phyloP scores from a whole-genome alignment of 1,140 invertebrate genomes.

The Drosophila takahashii region DNA sequence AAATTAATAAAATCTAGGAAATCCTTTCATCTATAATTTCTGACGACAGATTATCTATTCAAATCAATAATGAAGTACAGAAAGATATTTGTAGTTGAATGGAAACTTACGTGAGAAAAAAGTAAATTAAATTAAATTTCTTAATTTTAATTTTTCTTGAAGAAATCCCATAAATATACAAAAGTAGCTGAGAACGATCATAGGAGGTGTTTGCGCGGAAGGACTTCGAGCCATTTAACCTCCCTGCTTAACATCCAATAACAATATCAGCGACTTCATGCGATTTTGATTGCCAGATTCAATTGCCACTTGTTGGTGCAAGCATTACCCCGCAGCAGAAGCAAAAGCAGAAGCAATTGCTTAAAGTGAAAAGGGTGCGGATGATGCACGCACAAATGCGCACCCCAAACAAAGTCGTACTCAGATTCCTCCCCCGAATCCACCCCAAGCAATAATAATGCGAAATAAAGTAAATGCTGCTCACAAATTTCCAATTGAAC shows the following conservation, averaged over 20 bases:
- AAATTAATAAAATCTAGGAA: too few relatives aligned
- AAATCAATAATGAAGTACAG: too few relatives aligned
- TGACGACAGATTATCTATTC: too few relatives aligned
- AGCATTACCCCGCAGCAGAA: constrained; percentile 25
- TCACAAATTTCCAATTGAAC: constrained; percentile 65
- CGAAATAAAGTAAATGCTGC: constrained; percentile 60
- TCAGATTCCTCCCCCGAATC: constrained; percentile 23
- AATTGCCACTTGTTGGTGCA: constrained; percentile 61
- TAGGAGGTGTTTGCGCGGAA: constrained; percentile 3
- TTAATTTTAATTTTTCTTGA: neutral
- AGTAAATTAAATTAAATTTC: too few relatives aligned
- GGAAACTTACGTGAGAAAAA: too few relatives aligned
- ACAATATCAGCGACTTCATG: constrained; percentile 24
- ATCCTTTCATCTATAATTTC: too few relatives aligned
- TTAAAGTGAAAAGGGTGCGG: constrained; percentile 64
- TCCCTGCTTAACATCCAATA: constrained; percentile 21
- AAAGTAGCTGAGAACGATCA: constrained; percentile 1
- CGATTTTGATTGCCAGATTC: constrained; percentile 56
- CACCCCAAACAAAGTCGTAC: constrained; percentile 20
- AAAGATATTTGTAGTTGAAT: too few relatives aligned
- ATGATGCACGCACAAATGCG: constrained; percentile 59
- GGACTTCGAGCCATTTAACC: constrained; percentile 20
- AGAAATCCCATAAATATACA: neutral
- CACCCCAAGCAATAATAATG: constrained; percentile 49
- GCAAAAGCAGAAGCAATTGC: constrained; percentile 43